Evolutionary conservation across 2,113 vertebrate genomes (phyloP), one percentile per base, ranked within the genome.

Genomic region (Ceyx cyanopectus): DNA sequence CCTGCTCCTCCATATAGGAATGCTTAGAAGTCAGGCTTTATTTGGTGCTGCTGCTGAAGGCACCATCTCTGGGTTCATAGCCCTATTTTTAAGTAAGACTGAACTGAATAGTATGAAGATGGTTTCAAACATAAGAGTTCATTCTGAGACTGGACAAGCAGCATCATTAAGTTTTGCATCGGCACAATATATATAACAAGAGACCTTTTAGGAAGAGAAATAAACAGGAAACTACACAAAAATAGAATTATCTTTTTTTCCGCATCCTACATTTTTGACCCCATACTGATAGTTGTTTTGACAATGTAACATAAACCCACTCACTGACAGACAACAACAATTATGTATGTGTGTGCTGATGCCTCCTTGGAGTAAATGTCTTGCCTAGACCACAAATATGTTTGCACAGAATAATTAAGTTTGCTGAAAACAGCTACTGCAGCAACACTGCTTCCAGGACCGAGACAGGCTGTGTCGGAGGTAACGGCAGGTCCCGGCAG

Each of bases 181-280:
- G 23, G 22, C 12, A 46, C 9, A 51, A 54, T 24, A n/a, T 27
- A 57, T 32, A 14, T 41, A 86, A 68, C 50, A 76, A 41, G 32
- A 85, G 20, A 89, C 7, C 2, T 8, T 7, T 26, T 9, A 53
- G 29, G 60, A 72, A 66, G 29, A 56, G 8, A 89, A 95, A 77
- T 58, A 82, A 63, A 73, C 46, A 91, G 74, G 61, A 95, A 93
- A 70, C 80, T 23, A 93, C 45, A 87, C 19, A 92, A 91, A 97
- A 93, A n/a, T 46, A 85, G 23, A 69, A 69, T 66, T 57, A 68
- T 57, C 62, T 80, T 66, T 62, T 85, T 81, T 79, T 50, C 60
- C 41, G 29, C 84, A 87, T 80, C 90, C 87, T 82, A 82, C 72
- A 22, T 77, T 89, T 93, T 87, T 90, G 34, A 89, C 74, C 78